phyloP scores from a whole-genome alignment of 2,888 invertebrate genomes.

The Arctia plantaginis region DNA sequence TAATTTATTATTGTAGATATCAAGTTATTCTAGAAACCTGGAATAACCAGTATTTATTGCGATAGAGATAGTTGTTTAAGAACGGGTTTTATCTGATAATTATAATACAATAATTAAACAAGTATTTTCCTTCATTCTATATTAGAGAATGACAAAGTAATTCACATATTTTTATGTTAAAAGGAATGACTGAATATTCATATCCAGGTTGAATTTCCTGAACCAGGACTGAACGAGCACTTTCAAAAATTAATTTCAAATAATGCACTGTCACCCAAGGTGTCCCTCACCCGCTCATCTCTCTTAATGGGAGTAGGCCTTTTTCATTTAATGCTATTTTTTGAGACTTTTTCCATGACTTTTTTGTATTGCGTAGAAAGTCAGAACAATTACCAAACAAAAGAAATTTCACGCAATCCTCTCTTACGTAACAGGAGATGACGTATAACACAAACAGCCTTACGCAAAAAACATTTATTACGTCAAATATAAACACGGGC shows the following conservation, averaged over 20 bases:
- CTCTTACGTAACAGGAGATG: conserved; percentile 3
- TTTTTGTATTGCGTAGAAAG: background rate
- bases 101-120: background rate
- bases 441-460: background rate
- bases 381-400: background rate
- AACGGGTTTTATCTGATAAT: conserved; percentile 2
- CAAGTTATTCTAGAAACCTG: background rate
- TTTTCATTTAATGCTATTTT: background rate
- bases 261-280: background rate
- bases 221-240: background rate
- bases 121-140: background rate
- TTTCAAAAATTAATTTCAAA: background rate
- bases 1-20: background rate
- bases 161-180: background rate
- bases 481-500: conserved; percentile 6
- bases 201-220: background rate
- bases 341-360: background rate
- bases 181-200: background rate
- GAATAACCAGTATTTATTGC: background rate
- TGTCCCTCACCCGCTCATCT: background rate
- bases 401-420: background rate
- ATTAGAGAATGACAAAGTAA: background rate
- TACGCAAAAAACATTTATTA: background rate
- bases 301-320: background rate
- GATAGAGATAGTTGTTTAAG: conserved; percentile 8